Percentiles rank a stretch among this genome's conserved stretches.
These are phyloP conservation scores for Allophyes oxyacanthae DNA, from an alignment of 2,888 invertebrate species.

Conservation along the genomic window DNA sequence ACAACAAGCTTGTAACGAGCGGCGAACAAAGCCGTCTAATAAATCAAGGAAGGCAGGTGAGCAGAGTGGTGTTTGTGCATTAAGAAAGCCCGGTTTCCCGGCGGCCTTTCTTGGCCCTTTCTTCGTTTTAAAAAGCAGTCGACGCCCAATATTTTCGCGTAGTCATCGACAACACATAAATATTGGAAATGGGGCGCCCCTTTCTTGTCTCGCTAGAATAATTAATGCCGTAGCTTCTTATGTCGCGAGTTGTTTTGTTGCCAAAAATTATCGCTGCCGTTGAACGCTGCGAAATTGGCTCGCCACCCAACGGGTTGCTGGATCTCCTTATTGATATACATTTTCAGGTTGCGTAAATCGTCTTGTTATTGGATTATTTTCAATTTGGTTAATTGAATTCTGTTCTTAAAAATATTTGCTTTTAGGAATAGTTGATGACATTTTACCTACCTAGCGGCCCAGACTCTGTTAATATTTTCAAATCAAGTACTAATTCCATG, in stretches of 20 bases:
- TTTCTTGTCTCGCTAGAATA: slow-evolving; percentile 88
- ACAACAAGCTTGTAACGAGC: slow-evolving; percentile 88
- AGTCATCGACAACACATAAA: slow-evolving; percentile 90
- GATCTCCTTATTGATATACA: slow-evolving; percentile 38
- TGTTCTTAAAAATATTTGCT: too few relatives aligned
- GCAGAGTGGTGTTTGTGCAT: slow-evolving; percentile 88
- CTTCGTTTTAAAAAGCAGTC: slow-evolving; percentile 89
- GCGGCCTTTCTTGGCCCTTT: slow-evolving; percentile 87
- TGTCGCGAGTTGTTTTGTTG: slow-evolving; percentile 84
- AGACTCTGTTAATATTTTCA: too few relatives aligned
- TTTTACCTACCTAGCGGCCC: too few relatives aligned
- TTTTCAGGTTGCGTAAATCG: slow-evolving; percentile 16
- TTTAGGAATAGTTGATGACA: too few relatives aligned
- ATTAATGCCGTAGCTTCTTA: slow-evolving; percentile 87
- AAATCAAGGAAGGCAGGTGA: slow-evolving; percentile 87
- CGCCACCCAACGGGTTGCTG: slow-evolving; percentile 58
- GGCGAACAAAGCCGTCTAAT: slow-evolving; percentile 86
- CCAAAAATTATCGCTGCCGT: slow-evolving; percentile 77
- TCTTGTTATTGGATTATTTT: slow-evolving; percentile 8
- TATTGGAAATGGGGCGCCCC: slow-evolving; percentile 88
- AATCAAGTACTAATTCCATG: too few relatives aligned
- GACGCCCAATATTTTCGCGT: slow-evolving; percentile 87
- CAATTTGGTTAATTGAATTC: not conserved
- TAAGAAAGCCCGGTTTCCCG: slow-evolving; percentile 86
- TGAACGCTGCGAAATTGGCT: slow-evolving; percentile 69